Evolutionary conservation across 1,140 invertebrate species (phyloP).

Genomic region (Callitettix versicolor): DNA sequence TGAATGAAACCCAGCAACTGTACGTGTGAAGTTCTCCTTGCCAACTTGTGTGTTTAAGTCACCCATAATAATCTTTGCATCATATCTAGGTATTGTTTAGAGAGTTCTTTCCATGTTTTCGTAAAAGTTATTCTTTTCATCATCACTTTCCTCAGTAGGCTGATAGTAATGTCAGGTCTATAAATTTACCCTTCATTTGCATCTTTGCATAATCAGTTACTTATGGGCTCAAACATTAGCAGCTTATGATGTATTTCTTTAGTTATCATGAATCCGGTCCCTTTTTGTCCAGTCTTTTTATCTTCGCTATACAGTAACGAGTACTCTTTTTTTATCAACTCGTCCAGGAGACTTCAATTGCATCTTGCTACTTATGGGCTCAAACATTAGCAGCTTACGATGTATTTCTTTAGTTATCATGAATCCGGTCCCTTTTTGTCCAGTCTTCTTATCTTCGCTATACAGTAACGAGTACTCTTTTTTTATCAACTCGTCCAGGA

Average conservation of each 20-base stretch:
- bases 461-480: no score
- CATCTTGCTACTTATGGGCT: no score
- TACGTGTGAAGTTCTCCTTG: constrained; percentile 9
- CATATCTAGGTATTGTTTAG: constrained; percentile 11
- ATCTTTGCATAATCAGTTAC: constrained; percentile 18
- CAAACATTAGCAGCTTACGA: constrained; percentile 9
- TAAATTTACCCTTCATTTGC: constrained; percentile 12
- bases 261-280: no score
- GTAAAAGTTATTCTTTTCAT: constrained; percentile 18
- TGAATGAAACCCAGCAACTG: constrained; percentile 28
- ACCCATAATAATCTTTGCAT: constrained; percentile 18
- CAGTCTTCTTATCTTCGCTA: no score
- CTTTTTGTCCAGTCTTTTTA: no score
- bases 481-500: no score
- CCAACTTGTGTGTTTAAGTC: constrained; percentile 21
- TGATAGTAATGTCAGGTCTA: constrained; percentile 14
- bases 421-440: no score
- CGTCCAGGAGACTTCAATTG: no score
- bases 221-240: no score
- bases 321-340: no score
- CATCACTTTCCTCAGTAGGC: constrained; percentile 18
- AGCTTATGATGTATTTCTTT: background rate
- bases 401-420: background rate
- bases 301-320: no score
- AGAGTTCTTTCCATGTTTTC: constrained; percentile 11